Base-by-base conservation (phyloP, 2,113 vertebrate genomes). In the Corythoichthys intestinalis region DNA sequence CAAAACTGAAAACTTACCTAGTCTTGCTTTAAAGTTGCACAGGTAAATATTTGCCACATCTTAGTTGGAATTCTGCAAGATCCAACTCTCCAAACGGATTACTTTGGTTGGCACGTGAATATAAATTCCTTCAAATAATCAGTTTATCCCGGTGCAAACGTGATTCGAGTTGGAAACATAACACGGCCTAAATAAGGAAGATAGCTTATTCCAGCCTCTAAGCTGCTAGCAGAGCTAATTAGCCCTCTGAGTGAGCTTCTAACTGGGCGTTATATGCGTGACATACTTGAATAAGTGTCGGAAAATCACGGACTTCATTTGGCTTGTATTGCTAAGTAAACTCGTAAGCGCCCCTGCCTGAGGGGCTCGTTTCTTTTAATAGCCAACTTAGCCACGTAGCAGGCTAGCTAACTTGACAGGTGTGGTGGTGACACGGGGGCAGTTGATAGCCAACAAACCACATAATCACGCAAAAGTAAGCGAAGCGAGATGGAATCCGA, bases 191-290 rank as follows among this genome's bases (percentile, higher is more conserved):
- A 88, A 88, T 88, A 85, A 85, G 80, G 8, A 44, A 63, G 41
- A 44, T 28, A 7, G 39, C 59, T 62, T 28, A 56, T 56, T 56
- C n/a, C 28, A 56, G 53, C 86, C 28, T 71, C 78, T 66, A 82
- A 78, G 88, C 89, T 88, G 88, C 72, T 70, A 84, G 73, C 74
- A 68, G 14, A 65, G 69, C 70, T 80, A 91, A 89, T 91, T 88
- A 89, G 80, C 88, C 64, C 53, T 44, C n/a, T 41, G 41, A 56
- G 52, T 68, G 28, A 53, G 73, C 46, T 17, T 28, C 34, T 38
- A 65, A 63, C 5, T 34, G 53, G 3, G 39, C 11, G n/a, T 28
- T 46, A 28, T 62, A 62, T 20, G 60, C 41, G 17, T 46, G 13
- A 28, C 10, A 28, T 6, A 5, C 13, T 46, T 35, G 11, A 6